A percentile compares a stretch with the other conserved stretches of the same genome.
Evolutionary conservation across 2,113 vertebrate species (phyloP).

Genomic region (Eulemur macaco): DNA sequence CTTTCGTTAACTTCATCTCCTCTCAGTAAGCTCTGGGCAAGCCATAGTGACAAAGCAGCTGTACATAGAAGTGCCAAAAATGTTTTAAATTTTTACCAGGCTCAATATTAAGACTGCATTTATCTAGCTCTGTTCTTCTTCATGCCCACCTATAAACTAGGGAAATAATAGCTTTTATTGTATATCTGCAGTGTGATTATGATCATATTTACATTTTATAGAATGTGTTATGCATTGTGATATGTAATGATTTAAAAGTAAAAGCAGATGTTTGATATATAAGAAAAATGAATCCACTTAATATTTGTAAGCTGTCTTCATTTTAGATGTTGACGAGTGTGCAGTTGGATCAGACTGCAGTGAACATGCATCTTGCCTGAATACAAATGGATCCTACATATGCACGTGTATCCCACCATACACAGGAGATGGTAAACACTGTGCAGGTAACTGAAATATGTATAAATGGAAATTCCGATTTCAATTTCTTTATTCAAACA

Average conservation of each 20-base stretch:
- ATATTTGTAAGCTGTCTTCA: not conserved
- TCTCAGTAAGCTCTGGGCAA: not conserved
- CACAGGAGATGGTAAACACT: conserved; percentile 94
- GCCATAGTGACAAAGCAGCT: not conserved
- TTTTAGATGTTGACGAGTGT: conserved; percentile 95
- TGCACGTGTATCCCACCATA: conserved; percentile 93
- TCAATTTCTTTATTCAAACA: not conserved
- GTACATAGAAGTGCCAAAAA: not conserved
- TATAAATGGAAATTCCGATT: not conserved
- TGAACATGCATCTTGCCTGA: conserved; percentile 91
- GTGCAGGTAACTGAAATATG: conserved; percentile 88
- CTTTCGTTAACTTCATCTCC: not conserved
- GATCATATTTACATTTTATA: not conserved
- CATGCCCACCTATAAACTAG: not conserved
- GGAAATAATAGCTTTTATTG: not conserved
- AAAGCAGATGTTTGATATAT: not conserved
- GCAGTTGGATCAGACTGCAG: conserved; percentile 95
- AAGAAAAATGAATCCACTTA: not conserved
- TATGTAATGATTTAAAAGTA: not conserved
- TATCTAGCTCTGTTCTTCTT: not conserved
- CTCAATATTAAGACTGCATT: not conserved
- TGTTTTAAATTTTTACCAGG: not conserved
- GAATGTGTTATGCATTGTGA: not conserved
- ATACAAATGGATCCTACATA: conserved; percentile 94
- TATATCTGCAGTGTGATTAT: not conserved